A percentile compares a stretch with the other conserved stretches of the same genome.
Conservation (phyloP, 2,888 invertebrate species). For the Drosophila incognita region DNA sequence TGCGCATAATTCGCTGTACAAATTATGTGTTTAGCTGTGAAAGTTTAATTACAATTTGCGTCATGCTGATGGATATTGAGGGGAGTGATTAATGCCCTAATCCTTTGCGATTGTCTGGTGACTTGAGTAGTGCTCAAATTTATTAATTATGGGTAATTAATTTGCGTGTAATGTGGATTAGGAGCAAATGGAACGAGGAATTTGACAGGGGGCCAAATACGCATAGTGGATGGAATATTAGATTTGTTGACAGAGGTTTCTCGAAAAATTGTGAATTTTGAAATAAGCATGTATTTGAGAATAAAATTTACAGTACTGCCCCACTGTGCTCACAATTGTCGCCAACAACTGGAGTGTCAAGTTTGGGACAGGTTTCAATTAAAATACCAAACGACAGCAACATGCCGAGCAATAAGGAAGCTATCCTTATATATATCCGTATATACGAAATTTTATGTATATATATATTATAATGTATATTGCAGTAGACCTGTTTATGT, state of each 20-base stretch:
- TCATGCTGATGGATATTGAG: slow-evolving; percentile 29
- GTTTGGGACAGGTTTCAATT: slow-evolving; percentile 46
- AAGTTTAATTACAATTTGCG: slow-evolving; percentile 53
- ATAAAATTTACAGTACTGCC: neutral
- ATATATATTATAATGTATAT: neutral
- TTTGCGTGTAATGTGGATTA: slow-evolving; percentile 30
- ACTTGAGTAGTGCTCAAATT: slow-evolving; percentile 55
- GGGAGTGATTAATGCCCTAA: slow-evolving; percentile 60
- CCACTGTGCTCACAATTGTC: slow-evolving; percentile 29
- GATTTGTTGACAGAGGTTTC: neutral
- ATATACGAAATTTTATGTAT: neutral
- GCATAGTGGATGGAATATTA: neutral
- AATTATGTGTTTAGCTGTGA: slow-evolving; percentile 69
- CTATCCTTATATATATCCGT: neutral
- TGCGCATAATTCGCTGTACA: slow-evolving; percentile 32
- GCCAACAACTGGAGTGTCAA: slow-evolving; percentile 11
- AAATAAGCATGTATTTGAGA: too few species aligned
- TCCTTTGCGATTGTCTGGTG: slow-evolving; percentile 34
- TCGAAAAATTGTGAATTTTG: neutral
- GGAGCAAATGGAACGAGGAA: neutral
- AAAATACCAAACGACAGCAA: slow-evolving; percentile 38
- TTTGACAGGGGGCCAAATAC: neutral
- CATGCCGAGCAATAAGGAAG: slow-evolving; percentile 22
- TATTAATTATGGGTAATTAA: slow-evolving; percentile 72
- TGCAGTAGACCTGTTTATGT: slow-evolving; percentile 8